These are phyloP conservation scores for Drosophila cardini DNA, from an alignment of 1,140 invertebrate genomes.

Conservation along the genomic window DNA sequence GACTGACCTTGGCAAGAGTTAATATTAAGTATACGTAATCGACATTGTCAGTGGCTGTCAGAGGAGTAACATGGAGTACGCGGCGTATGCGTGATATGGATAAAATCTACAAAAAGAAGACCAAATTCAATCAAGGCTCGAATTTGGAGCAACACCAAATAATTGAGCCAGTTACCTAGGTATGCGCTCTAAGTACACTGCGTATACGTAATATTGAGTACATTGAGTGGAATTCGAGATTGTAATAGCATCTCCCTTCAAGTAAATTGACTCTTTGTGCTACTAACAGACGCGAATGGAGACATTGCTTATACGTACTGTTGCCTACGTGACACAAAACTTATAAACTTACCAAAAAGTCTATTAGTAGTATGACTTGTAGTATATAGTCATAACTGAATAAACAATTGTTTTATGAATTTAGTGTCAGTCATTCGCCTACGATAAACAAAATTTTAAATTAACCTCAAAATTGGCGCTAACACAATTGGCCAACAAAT, in stretches of 20 bases:
- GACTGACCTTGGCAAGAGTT: conserved; percentile 29
- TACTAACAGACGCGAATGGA: no score
- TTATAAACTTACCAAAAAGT: no score
- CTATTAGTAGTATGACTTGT: neutral
- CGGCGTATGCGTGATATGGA: conserved; percentile 26
- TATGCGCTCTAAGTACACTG: neutral
- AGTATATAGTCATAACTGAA: neutral
- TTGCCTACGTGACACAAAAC: neutral
- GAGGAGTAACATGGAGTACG: neutral
- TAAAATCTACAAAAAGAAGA: neutral
- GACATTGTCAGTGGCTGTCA: conserved; percentile 11
- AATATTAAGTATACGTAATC: conserved; percentile 14
- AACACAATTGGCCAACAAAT: conserved; percentile 5
- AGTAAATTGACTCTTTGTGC: no score
- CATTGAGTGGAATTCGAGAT: neutral
- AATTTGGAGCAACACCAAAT: neutral
- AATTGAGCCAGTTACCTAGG: neutral
- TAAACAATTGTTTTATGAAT: neutral
- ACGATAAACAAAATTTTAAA: neutral
- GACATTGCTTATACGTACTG: no score
- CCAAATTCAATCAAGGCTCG: neutral
- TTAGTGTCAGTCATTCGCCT: conserved; percentile 12
- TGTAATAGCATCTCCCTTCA: no score
- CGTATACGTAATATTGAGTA: conserved; percentile 14
- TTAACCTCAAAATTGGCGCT: conserved; percentile 2